Evolutionary conservation across 2,888 invertebrate species (phyloP), one percentile per base, ranked within the genome.

Genomic region (Pyrochroa serraticornis): DNA sequence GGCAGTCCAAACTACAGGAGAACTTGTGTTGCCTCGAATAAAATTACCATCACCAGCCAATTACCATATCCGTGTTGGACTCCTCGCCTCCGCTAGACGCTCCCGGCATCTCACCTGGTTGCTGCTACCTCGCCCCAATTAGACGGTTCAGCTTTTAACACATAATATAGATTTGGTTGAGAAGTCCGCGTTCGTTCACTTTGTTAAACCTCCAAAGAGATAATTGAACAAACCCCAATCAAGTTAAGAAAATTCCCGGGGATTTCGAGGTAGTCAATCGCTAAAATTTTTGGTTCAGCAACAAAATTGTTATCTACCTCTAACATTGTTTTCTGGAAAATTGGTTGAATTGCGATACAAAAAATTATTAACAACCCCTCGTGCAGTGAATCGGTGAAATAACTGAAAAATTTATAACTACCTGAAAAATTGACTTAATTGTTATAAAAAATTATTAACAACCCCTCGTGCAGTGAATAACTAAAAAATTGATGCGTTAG

Each of bases 21-120:
- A 68, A 68, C 65, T 69, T 64, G 64, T 71, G 66, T 70, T 71
- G 68, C 67, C 62, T 66, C 62, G 71, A 72, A 72, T 72, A 71
- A 74, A 72, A 75, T 74, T 75, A 74, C 73, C 72, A 70, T 70
- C 69, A 66, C 65, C 70, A 72, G 72, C 74, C 74, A 73, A 75
- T 74, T 75, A 75, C 74, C 73, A 71, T 74, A 74, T 74, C 69
- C 70, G 68, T 68, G 65, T 61, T 63, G 66, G 59, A 53, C 53
- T 49, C 49, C 49, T 39, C 59, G 42, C 54, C 59, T 46, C 54
- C 38, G 54, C 36, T 38, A 55, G 50, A 59, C 47, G 63, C 66
- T 63, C 57, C 61, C 53, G 64, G 68, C 63, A 60, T 60, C 68
- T 66, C 66, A 65, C 66, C 66, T 66, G 66, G 64, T 64, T 65